Evolutionary conservation across 2,797 vertebrate genomes (phyloP).

Genomic region (Sibirionetta formosa): DNA sequence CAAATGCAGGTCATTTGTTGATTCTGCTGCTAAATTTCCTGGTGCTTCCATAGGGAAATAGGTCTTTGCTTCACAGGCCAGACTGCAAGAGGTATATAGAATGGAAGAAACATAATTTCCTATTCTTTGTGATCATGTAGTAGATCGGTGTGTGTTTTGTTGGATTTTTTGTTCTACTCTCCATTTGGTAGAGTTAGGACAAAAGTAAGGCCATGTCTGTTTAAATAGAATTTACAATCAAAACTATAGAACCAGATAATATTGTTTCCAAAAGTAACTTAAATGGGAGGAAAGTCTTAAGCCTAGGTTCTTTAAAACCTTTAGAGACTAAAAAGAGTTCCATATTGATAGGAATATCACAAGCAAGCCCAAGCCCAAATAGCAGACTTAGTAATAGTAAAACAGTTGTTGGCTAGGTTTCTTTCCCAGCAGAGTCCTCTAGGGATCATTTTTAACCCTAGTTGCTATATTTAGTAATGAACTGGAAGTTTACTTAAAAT

Average conservation of each 20-base stretch:
- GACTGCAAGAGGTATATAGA: too few relatives aligned
- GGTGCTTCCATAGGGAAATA: not conserved
- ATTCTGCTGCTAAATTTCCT: not conserved
- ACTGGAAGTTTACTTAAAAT: not conserved
- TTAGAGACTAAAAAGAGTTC: not conserved
- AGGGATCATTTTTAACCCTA: not conserved
- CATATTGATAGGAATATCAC: not conserved
- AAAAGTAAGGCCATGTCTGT: not conserved
- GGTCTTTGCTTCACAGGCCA: not conserved
- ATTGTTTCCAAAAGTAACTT: not conserved
- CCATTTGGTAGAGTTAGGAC: not conserved
- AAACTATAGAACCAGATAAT: not conserved
- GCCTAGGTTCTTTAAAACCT: not conserved
- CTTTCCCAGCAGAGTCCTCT: not conserved
- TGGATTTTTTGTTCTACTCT: not conserved
- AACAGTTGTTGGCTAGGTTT: not conserved
- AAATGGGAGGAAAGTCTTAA: not conserved
- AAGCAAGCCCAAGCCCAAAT: not conserved
- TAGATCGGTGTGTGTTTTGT: not conserved
- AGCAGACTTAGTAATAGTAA: not conserved
- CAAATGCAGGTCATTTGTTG: not conserved
- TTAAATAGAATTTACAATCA: not conserved
- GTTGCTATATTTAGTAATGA: not conserved
- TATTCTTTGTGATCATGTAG: rapidly evolving
- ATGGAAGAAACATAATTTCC: not conserved